phyloP scores from a whole-genome alignment of 2,797 vertebrate genomes.

The Pempheris klunzingeri region DNA sequence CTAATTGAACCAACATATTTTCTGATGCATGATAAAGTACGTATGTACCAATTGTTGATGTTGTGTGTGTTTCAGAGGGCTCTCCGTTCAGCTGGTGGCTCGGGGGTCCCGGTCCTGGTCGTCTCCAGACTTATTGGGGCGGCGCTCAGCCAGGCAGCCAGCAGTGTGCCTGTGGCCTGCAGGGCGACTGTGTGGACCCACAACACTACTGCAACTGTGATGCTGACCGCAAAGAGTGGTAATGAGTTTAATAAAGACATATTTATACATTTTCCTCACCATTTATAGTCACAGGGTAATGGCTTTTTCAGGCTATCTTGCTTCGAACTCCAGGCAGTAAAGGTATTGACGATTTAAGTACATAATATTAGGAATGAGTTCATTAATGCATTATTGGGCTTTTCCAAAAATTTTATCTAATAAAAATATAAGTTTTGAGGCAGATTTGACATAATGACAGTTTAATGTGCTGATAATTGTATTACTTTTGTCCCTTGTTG shows the following conservation, averaged over 20 bases:
- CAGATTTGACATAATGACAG: background rate
- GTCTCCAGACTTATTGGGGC: slow-evolving; percentile 92
- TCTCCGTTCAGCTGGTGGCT: slow-evolving; percentile 94
- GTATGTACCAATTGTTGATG: background rate
- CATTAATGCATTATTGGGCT: no score
- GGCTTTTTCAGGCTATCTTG: background rate
- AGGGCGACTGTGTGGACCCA: slow-evolving; percentile 89
- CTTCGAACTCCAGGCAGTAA: background rate
- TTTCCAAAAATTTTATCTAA: background rate
- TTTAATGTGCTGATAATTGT: background rate
- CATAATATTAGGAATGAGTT: no score
- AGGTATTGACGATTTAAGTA: no score
- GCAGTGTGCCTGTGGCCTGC: slow-evolving; percentile 92
- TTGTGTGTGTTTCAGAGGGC: slow-evolving; percentile 83
- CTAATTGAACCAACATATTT: background rate
- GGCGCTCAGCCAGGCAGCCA: slow-evolving; percentile 88
- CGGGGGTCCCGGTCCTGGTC: slow-evolving; percentile 87
- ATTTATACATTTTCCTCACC: background rate
- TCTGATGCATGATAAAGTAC: background rate
- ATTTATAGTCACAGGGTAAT: background rate
- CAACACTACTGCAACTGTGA: slow-evolving; percentile 94
- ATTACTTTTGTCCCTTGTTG: background rate
- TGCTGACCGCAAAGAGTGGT: slow-evolving; percentile 91
- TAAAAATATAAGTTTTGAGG: background rate
- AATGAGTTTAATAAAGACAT: slow-evolving; percentile 38